Conservation (phyloP, 1,140 invertebrate species). For the Neodiprion lecontei region DNA sequence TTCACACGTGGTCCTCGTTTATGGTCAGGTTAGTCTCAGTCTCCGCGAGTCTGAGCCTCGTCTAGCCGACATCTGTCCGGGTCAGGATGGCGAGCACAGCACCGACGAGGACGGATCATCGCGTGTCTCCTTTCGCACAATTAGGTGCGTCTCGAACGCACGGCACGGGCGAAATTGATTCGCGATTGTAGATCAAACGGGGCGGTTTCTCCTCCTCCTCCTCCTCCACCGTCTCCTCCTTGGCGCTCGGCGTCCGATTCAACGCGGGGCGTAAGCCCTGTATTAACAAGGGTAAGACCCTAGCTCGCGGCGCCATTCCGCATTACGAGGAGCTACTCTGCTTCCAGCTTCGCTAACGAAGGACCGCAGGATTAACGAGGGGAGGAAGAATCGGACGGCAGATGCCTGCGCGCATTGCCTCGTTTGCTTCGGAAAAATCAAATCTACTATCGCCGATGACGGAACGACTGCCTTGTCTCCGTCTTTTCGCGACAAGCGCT, state of each 20-base stretch:
- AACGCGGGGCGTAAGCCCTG: background rate
- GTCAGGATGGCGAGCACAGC: conserved; percentile 12
- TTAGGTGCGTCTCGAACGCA: background rate
- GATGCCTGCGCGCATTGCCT: background rate
- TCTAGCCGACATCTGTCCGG: conserved; percentile 47
- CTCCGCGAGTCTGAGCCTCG: conserved; percentile 17
- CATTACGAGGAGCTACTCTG: background rate
- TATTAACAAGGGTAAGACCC: background rate
- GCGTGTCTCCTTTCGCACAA: background rate
- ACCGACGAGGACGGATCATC: background rate
- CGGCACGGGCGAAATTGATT: background rate
- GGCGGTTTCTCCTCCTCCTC: background rate
- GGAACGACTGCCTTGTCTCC: too few relatives aligned
- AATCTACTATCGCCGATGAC: too few relatives aligned
- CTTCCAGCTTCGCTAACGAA: background rate
- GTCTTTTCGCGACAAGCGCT: too few relatives aligned
- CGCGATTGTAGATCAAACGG: background rate
- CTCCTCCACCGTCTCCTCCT: background rate
- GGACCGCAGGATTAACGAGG: background rate
- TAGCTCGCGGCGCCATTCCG: too few relatives aligned
- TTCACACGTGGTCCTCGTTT: conserved; percentile 56
- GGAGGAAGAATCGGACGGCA: background rate
- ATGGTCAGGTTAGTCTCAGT: conserved; percentile 26
- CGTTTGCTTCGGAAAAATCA: too few relatives aligned
- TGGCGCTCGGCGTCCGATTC: background rate